These are phyloP conservation scores for Anorthoa munda DNA, from an alignment of 2,888 invertebrate genomes.

Conservation along the genomic window DNA sequence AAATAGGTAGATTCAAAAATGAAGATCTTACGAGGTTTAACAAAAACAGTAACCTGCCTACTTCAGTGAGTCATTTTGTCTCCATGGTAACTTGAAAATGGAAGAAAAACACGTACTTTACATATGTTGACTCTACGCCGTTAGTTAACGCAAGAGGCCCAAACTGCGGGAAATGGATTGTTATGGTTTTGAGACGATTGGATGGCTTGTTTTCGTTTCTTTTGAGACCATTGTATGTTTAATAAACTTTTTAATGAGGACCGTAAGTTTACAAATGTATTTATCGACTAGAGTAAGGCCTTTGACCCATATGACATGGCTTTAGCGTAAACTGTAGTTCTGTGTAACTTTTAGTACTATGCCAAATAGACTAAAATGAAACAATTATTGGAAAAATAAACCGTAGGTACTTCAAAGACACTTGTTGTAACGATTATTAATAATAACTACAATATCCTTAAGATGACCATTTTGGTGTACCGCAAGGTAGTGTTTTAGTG, in stretches of 20 bases:
- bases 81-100: conserved; percentile 32
- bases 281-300: neutral
- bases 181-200: conserved; percentile 34
- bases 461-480: neutral
- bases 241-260: conserved; percentile 26
- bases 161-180: conserved; percentile 44
- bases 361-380: neutral
- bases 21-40: neutral
- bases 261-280: neutral
- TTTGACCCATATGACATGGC: neutral
- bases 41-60: conserved; percentile 8
- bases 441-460: neutral
- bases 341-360: no score
- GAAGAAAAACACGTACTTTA: conserved; percentile 41
- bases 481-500: neutral
- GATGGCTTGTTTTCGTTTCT: conserved; percentile 2
- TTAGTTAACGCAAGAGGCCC: conserved; percentile 17
- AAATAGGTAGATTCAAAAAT: neutral
- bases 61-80: conserved; percentile 17
- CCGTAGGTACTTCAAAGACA: no score
- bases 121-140: conserved; percentile 24
- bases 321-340: neutral
- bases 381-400: neutral
- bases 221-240: neutral
- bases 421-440: neutral